These are phyloP conservation scores for Caenorhabditis imperialis DNA, from an alignment of 2,888 invertebrate species.

Conservation along the genomic window DNA sequence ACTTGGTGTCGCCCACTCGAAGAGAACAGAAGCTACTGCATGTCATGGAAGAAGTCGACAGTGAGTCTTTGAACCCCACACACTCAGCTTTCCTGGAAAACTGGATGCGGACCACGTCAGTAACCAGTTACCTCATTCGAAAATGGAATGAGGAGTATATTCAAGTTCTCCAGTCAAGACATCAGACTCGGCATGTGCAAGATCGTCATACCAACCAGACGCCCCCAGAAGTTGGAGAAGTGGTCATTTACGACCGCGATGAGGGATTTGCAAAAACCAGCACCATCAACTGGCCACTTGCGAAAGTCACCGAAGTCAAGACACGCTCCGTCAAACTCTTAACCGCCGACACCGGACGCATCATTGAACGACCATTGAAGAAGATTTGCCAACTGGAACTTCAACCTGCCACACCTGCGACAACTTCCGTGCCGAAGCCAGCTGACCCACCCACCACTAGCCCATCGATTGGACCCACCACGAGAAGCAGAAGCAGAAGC, in stretches of 20 bases:
- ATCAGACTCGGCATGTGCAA: neutral
- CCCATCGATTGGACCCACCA: too few relatives aligned
- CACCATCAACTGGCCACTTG: constrained; percentile 3
- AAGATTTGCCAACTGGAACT: constrained; percentile 5
- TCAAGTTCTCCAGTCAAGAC: constrained; percentile 14
- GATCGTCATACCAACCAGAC: neutral
- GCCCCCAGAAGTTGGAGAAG: neutral
- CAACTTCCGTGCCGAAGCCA: too few relatives aligned
- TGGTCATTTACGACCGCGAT: neutral
- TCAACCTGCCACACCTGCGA: too few relatives aligned
- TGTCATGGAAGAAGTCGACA: neutral
- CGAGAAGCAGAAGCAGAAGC: too few relatives aligned
- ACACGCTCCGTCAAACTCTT: neutral
- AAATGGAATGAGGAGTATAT: constrained; percentile 15
- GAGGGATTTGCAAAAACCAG: neutral
- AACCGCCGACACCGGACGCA: neutral
- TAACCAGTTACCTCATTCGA: neutral
- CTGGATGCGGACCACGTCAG: constrained; percentile 1
- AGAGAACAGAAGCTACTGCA: neutral
- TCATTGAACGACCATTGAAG: neutral
- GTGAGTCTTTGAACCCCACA: neutral
- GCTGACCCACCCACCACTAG: too few relatives aligned
- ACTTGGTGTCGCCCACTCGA: constrained; percentile 11
- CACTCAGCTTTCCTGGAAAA: neutral
- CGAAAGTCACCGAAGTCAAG: neutral